Evolutionary conservation across 2,888 invertebrate species (phyloP), one percentile per base, ranked within the genome.

Genomic region (Pimpla rufipes): DNA sequence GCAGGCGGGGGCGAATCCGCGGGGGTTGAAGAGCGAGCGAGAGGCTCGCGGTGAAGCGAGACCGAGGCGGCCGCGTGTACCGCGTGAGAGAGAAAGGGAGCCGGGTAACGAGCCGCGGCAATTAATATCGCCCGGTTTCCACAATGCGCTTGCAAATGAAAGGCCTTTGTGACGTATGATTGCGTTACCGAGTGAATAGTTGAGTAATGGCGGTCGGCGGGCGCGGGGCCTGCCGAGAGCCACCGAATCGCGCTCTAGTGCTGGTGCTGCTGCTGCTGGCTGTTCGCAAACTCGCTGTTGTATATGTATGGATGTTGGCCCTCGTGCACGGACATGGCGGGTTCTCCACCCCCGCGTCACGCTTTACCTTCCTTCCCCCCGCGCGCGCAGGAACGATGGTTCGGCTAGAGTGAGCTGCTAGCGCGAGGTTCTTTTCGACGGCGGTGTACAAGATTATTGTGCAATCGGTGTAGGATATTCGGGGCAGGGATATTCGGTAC

Each of bases 141-240:
- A 93, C 93, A 93, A 93, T 93, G 93, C 93, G 92, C 93, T 93
- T 93, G 93, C 93, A 93, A 93, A 93, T 93, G 93, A 93, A 93
- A 93, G 93, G 93, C 92, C 93, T 93, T 93, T 93, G 93, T 93
- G 93, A 93, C 93, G 93, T 93, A 92, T 93, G 93, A 93, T 93
- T 93, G 93, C 93, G 92, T 92, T 92, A 91, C 91, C 93, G 91
- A 92, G 92, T 93, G 93, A 93, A 93, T 93, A 93, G 92, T 91
- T 93, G 93, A 93, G 92, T 93, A 92, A 93, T 93, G 93, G 92
- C 90, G 90, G 90, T 90, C 87, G 90, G 90, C 85, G n/a, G n/a
- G 90, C 86, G 90, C 37, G 89, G 87, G 89, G 88, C 87, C 88
- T 88, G 87, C 80, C 62, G 62, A 62, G 77, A 78, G 88, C 90